phyloP scores from a whole-genome alignment of 2,113 vertebrate species.

The Ceratotherium simum region DNA sequence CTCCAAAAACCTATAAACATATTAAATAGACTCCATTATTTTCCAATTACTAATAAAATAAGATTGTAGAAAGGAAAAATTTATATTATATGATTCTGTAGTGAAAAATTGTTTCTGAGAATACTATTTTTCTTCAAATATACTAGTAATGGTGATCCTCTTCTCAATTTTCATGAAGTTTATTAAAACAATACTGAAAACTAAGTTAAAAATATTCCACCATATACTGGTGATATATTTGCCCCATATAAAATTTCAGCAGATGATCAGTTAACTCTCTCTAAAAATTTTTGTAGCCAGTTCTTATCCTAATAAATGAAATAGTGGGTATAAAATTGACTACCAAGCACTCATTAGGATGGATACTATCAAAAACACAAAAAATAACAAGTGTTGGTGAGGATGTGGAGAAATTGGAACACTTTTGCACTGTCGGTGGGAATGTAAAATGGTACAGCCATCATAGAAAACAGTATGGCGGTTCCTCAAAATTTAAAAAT shows the following conservation, averaged over 20 bases:
- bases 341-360: not conserved
- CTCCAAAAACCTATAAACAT: slow-evolving; percentile 93
- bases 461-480: not conserved
- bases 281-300: not conserved
- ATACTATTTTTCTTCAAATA: slow-evolving; percentile 16
- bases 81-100: not conserved
- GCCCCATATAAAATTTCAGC: not conserved
- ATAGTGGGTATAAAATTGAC: not conserved
- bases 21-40: slow-evolving; percentile 83
- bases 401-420: not conserved
- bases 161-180: not conserved
- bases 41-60: not conserved
- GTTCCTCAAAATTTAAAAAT: not conserved
- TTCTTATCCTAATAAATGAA: slow-evolving; percentile 12
- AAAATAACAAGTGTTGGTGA: not conserved
- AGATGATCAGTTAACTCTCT: not conserved
- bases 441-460: not conserved
- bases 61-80: not conserved
- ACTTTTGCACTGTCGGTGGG: not conserved
- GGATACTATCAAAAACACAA: not conserved
- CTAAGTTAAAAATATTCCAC: not conserved
- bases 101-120: not conserved
- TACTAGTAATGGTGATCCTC: not conserved
- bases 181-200: slow-evolving; percentile 47
- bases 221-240: slow-evolving; percentile 11